Percentiles rank a stretch among this genome's conserved stretches.
These are phyloP conservation scores for Pungitius pungitius DNA, from an alignment of 2,113 vertebrate species.

Conservation along the genomic window DNA sequence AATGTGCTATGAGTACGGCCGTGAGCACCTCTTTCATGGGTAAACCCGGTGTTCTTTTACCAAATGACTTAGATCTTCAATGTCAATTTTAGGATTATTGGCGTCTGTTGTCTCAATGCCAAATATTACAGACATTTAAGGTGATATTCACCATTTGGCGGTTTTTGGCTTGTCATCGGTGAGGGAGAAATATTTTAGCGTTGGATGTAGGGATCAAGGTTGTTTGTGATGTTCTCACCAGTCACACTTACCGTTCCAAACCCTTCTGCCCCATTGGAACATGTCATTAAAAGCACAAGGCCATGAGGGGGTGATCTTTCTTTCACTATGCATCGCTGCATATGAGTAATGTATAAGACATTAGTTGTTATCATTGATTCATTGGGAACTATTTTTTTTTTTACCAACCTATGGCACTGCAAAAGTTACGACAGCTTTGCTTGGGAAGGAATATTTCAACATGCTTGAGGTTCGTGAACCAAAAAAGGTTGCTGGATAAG, in stretches of 20 bases:
- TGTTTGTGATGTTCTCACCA: slow-evolving; percentile 42
- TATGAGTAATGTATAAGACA: background rate
- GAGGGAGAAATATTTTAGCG: background rate
- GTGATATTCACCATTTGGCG: background rate
- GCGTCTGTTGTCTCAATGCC: background rate
- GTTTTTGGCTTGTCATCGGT: background rate
- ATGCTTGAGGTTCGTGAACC: background rate
- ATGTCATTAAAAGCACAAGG: slow-evolving; percentile 9
- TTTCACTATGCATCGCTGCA: background rate
- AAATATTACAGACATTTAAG: background rate
- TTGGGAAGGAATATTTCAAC: too few relatives aligned
- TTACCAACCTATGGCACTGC: background rate
- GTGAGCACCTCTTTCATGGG: background rate
- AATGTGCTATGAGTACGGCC: slow-evolving; percentile 43
- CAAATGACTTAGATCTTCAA: background rate
- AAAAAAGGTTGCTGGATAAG: too few relatives aligned
- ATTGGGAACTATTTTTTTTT: too few relatives aligned
- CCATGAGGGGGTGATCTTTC: background rate
- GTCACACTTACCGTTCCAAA: slow-evolving; percentile 26
- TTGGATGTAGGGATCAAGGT: slow-evolving; percentile 43
- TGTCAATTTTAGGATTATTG: background rate
- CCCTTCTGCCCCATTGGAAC: slow-evolving; percentile 2
- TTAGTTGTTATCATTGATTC: background rate
- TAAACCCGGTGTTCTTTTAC: slow-evolving; percentile 17
- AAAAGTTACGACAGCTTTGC: background rate